phyloP scores from a whole-genome alignment of 2,888 invertebrate genomes.

The Charanyca ferruginea region DNA sequence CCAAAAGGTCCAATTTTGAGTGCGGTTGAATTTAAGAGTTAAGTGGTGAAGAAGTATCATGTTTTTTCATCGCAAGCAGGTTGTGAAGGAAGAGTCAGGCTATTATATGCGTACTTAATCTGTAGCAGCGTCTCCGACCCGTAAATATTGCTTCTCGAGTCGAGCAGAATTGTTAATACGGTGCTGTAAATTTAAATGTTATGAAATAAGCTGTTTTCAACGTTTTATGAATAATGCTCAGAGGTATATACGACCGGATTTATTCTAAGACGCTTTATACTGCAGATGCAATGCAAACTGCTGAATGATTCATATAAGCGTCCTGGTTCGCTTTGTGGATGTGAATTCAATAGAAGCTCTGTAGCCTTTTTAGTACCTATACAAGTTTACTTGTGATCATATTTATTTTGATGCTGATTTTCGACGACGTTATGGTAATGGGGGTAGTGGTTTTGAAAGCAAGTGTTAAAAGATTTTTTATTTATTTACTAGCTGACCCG shows the following conservation, averaged over 20 bases:
- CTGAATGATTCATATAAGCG: conserved; percentile 64
- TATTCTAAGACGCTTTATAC: conserved; percentile 53
- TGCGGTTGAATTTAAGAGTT: conserved; percentile 36
- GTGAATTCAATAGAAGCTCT: conserved; percentile 62
- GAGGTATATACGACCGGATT: conserved; percentile 51
- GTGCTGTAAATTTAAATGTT: conserved; percentile 55
- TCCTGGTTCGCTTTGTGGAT: conserved; percentile 58
- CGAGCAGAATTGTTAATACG: conserved; percentile 68
- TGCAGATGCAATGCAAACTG: conserved; percentile 66
- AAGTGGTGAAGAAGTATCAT: conserved; percentile 67
- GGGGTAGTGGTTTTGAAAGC: neutral
- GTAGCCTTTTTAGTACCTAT: conserved; percentile 34
- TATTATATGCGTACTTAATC: conserved; percentile 73
- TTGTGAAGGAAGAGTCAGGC: conserved; percentile 63
- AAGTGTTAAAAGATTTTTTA: neutral
- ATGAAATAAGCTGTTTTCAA: conserved; percentile 60
- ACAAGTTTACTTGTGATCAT: conserved; percentile 38
- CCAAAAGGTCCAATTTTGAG: conserved; percentile 60
- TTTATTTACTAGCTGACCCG: too few species aligned
- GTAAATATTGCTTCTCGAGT: conserved; percentile 68
- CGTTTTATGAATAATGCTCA: conserved; percentile 54
- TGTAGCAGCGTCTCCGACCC: conserved; percentile 62
- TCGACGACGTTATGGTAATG: neutral
- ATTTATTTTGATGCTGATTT: conserved; percentile 35
- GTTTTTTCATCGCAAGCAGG: conserved; percentile 70